A percentile compares a stretch with the other conserved stretches of the same genome.
phyloP scores from a whole-genome alignment of 2,888 invertebrate species.

The Himalopsyche japonica region DNA sequence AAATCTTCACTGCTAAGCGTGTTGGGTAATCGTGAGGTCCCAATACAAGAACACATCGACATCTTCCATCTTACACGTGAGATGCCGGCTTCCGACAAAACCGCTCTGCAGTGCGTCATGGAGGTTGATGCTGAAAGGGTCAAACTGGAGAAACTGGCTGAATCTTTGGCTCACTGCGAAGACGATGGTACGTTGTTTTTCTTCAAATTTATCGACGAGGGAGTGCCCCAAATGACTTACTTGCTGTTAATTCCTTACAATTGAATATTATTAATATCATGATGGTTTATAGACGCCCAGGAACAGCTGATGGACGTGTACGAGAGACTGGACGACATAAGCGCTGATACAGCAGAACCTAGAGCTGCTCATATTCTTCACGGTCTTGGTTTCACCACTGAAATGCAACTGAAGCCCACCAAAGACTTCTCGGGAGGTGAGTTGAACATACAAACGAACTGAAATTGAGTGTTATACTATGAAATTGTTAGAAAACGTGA shows the following conservation, averaged over 20 bases:
- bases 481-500: too few species aligned
- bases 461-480: too few species aligned
- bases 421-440: slow-evolving; percentile 83
- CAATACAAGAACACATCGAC: slow-evolving; percentile 95
- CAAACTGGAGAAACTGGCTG: slow-evolving; percentile 88
- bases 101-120: slow-evolving; percentile 95
- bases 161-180: slow-evolving; percentile 81
- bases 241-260: too few species aligned
- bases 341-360: slow-evolving; percentile 92
- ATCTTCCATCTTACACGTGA: slow-evolving; percentile 96
- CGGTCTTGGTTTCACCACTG: slow-evolving; percentile 91
- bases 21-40: slow-evolving; percentile 90
- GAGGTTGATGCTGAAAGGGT: slow-evolving; percentile 96
- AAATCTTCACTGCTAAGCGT: slow-evolving; percentile 94
- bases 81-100: slow-evolving; percentile 97
- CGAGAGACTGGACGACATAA: slow-evolving; percentile 95
- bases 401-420: slow-evolving; percentile 85
- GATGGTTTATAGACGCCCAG: slow-evolving; percentile 75
- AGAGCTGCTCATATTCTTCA: slow-evolving; percentile 93
- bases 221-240: too few species aligned
- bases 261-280: too few species aligned
- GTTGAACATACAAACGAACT: too few species aligned
- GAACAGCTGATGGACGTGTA: slow-evolving; percentile 98
- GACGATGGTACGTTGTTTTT: slow-evolving; percentile 74
- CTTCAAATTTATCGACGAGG: too few species aligned